Evolutionary conservation across 2,888 invertebrate genomes (phyloP).

Genomic region (Stegana nigrithorax): DNA sequence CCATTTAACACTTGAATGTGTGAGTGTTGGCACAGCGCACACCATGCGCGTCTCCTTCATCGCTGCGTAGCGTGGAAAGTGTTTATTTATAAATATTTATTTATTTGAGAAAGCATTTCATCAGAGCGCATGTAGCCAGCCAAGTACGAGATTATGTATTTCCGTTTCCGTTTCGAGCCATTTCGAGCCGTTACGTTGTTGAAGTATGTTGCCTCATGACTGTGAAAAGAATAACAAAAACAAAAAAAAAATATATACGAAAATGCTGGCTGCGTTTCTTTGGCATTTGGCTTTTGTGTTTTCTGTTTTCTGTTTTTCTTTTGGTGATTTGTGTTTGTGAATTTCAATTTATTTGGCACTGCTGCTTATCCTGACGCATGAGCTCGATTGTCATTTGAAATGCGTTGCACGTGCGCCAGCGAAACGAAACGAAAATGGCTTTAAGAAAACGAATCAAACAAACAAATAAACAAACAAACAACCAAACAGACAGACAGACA

Average conservation of each 20-base stretch:
- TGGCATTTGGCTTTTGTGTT: background rate
- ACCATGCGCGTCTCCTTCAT: background rate
- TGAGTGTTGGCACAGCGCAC: background rate
- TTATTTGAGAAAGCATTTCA: background rate
- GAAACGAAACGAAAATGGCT: no score
- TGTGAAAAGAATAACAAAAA: background rate
- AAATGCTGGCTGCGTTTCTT: background rate
- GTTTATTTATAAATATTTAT: slow-evolving; percentile 13
- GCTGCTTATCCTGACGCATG: background rate
- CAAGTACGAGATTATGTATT: slow-evolving; percentile 6
- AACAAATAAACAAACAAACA: no score
- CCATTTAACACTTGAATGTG: background rate
- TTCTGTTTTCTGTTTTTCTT: background rate
- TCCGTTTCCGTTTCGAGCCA: background rate
- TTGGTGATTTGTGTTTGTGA: slow-evolving; percentile 9
- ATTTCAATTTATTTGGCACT: slow-evolving; percentile 13
- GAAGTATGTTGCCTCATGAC: no score
- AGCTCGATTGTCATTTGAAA: background rate
- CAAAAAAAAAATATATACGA: background rate
- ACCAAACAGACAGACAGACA: no score
- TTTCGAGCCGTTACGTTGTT: no score
- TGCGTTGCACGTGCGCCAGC: background rate
- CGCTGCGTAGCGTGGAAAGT: background rate
- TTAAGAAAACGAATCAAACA: no score
- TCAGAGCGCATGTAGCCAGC: background rate